phyloP scores from a whole-genome alignment of 2,888 invertebrate genomes.

The Cenopis cana region DNA sequence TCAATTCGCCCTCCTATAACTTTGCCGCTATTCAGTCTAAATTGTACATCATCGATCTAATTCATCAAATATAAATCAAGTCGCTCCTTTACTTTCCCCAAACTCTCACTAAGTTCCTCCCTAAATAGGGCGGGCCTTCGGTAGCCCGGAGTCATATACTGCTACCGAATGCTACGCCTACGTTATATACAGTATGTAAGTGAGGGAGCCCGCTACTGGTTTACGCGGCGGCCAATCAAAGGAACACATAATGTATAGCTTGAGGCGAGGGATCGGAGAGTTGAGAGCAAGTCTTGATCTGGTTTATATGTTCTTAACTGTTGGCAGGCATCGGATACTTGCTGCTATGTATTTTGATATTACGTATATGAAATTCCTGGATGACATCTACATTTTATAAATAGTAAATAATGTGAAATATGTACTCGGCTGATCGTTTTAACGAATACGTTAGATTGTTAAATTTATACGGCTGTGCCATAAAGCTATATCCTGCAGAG shows the following conservation, averaged over 20 bases:
- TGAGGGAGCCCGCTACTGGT: slow-evolving; percentile 75
- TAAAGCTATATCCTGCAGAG: no score
- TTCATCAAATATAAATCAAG: neutral
- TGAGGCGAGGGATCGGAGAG: slow-evolving; percentile 53
- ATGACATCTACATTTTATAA: no score
- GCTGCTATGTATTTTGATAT: no score
- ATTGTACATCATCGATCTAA: neutral
- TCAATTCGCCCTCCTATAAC: neutral
- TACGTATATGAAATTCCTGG: no score
- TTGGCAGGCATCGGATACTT: no score
- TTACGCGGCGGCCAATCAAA: slow-evolving; percentile 82
- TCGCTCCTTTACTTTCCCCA: slow-evolving; percentile 7
- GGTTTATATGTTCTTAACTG: neutral
- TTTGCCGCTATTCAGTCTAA: neutral
- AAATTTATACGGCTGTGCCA: no score
- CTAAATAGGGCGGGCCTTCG: slow-evolving; percentile 64
- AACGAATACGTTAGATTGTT: no score
- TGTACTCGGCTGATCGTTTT: no score
- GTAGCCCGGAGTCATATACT: slow-evolving; percentile 55
- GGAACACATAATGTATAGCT: slow-evolving; percentile 40
- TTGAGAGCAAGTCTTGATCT: slow-evolving; percentile 38
- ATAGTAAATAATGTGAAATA: no score
- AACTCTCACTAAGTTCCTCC: slow-evolving; percentile 52
- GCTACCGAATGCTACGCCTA: slow-evolving; percentile 37
- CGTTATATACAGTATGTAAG: slow-evolving; percentile 51